Percentiles rank a stretch among this genome's conserved stretches.
These are phyloP conservation scores for Brachirus orientalis DNA, from an alignment of 2,113 vertebrate genomes.

Conservation along the genomic window DNA sequence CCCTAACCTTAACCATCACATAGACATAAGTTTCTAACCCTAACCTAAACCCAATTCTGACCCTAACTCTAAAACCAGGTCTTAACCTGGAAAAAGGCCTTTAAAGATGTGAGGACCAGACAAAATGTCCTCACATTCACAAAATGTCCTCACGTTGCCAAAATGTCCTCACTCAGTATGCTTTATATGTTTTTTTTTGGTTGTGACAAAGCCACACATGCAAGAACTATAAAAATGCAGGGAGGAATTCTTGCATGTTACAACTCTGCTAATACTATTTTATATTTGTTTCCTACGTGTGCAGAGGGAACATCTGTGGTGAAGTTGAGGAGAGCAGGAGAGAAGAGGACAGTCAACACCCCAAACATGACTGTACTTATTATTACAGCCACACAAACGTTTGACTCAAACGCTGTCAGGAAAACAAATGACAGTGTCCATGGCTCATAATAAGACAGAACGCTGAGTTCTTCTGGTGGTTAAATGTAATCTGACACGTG, in stretches of 20 bases:
- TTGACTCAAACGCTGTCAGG: neutral
- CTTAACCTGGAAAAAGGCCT: too few relatives aligned
- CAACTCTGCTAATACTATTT: slow-evolving; percentile 43
- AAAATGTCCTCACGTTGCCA: too few relatives aligned
- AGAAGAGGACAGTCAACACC: neutral
- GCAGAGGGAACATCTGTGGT: slow-evolving; percentile 28
- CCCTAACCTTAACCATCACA: too few relatives aligned
- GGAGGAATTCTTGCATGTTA: slow-evolving; percentile 46
- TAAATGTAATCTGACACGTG: neutral
- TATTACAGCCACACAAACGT: neutral
- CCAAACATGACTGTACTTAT: neutral
- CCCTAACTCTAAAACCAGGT: too few relatives aligned
- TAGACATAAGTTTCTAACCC: too few relatives aligned
- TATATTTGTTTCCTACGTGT: slow-evolving; percentile 37
- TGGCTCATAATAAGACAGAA: neutral
- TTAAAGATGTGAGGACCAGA: too few relatives aligned
- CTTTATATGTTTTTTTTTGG: too few relatives aligned
- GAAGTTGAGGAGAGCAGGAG: neutral
- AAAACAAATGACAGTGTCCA: neutral
- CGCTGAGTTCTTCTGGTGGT: neutral
- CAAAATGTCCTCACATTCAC: too few relatives aligned
- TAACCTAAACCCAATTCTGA: too few relatives aligned
- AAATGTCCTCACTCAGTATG: too few relatives aligned
- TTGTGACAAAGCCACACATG: neutral
- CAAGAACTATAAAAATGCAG: slow-evolving; percentile 23